These are phyloP conservation scores for Brachionus calyciflorus DNA, from an alignment of 1,140 invertebrate genomes.

Conservation along the genomic window DNA sequence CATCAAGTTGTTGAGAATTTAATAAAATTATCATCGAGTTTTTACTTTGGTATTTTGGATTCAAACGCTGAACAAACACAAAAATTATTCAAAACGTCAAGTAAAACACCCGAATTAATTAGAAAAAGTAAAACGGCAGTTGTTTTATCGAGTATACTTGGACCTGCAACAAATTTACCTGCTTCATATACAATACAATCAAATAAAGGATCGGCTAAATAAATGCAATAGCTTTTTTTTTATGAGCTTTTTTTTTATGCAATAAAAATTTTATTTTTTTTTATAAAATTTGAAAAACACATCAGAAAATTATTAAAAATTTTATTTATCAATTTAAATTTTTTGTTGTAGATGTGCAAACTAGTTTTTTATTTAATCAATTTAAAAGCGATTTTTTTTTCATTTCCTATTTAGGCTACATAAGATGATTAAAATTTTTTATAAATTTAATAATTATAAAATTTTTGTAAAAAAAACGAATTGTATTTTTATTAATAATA, in stretches of 20 bases:
- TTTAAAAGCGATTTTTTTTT: too few species aligned
- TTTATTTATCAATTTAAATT: too few species aligned
- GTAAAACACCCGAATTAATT: conserved; percentile 35
- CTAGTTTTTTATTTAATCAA: too few species aligned
- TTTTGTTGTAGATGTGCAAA: too few species aligned
- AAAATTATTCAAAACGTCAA: conserved; percentile 29
- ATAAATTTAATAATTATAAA: too few species aligned
- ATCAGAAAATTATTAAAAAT: too few species aligned
- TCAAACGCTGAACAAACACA: not conserved
- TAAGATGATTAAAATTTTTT: too few species aligned
- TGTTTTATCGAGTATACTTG: conserved; percentile 42
- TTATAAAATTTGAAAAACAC: not conserved
- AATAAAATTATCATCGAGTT: conserved; percentile 26
- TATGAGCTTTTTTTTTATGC: not conserved
- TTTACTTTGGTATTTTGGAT: conserved; percentile 19
- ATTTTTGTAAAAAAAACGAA: too few species aligned
- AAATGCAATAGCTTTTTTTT: not conserved
- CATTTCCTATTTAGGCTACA: too few species aligned
- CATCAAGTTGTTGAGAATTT: conserved; percentile 31
- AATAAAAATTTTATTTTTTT: not conserved
- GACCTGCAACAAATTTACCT: conserved; percentile 26
- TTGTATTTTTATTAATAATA: too few species aligned
- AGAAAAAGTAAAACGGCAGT: conserved; percentile 45
- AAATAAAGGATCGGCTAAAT: not conserved
- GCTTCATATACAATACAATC: not conserved